These are phyloP conservation scores for Rhincodon typus DNA, from an alignment of 2,797 vertebrate genomes.

Conservation along the genomic window DNA sequence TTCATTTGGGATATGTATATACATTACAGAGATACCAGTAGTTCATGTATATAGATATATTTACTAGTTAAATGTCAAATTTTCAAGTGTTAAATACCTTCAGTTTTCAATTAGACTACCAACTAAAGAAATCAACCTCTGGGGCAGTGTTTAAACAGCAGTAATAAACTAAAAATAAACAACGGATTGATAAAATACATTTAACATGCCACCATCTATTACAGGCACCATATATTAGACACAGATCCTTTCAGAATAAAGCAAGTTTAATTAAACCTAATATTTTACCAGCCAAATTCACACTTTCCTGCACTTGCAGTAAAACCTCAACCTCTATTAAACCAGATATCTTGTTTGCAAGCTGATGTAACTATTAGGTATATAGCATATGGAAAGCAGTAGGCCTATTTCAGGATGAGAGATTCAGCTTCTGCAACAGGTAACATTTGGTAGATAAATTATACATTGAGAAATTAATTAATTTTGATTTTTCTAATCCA, in stretches of 20 bases:
- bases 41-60: too few relatives aligned
- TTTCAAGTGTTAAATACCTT: not conserved
- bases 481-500: not conserved
- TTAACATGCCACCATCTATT: not conserved
- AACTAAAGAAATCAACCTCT: not conserved
- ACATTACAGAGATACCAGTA: not conserved
- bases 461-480: not conserved
- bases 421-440: not conserved
- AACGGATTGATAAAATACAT: not conserved
- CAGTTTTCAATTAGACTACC: not conserved
- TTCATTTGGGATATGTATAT: not conserved
- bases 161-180: not conserved
- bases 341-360: not conserved
- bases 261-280: not conserved
- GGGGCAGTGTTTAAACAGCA: not conserved
- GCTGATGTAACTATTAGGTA: not conserved
- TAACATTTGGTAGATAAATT: not conserved
- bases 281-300: not conserved
- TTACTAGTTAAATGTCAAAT: not conserved
- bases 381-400: not conserved
- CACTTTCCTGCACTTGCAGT: not conserved
- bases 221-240: not conserved
- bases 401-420: conserved; percentile 5
- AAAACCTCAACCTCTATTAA: not conserved
- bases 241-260: not conserved